phyloP scores from a whole-genome alignment of 2,113 vertebrate genomes.

The Raja brachyura region DNA sequence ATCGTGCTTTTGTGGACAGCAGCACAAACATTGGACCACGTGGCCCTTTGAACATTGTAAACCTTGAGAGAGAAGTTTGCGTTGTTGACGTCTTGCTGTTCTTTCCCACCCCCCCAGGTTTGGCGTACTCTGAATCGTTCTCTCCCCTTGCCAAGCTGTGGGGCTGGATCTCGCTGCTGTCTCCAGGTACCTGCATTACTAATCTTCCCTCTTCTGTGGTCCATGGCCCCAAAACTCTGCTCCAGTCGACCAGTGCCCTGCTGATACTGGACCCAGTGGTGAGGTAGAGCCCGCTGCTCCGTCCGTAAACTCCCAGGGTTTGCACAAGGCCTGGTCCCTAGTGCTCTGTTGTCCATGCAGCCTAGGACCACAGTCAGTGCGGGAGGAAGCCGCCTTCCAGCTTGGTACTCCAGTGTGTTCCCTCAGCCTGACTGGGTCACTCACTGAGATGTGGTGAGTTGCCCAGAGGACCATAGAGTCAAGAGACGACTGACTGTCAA shows the following conservation, averaged over 20 bases:
- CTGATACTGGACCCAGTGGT: background rate
- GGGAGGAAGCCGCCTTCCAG: background rate
- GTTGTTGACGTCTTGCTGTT: background rate
- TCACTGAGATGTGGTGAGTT: background rate
- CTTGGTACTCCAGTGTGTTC: background rate
- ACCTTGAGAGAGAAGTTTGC: background rate
- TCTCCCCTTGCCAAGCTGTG: slow-evolving; percentile 4
- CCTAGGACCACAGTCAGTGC: background rate
- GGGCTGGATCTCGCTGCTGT: background rate
- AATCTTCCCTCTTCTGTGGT: background rate
- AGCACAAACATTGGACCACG: background rate
- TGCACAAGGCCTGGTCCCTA: background rate
- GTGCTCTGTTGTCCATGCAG: background rate
- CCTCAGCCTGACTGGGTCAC: background rate
- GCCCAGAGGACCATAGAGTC: background rate
- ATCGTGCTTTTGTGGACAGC: too few species aligned
- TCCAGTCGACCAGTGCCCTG: background rate
- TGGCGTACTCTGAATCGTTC: background rate
- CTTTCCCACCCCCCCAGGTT: background rate
- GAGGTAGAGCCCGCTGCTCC: background rate
- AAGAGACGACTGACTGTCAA: background rate
- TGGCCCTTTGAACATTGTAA: background rate
- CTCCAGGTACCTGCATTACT: background rate
- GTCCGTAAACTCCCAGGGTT: background rate
- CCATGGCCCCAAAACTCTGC: background rate